A percentile compares a stretch with the other conserved stretches of the same genome.
Conservation (phyloP, 2,113 vertebrate genomes). For the Limnothrissa miodon region DNA sequence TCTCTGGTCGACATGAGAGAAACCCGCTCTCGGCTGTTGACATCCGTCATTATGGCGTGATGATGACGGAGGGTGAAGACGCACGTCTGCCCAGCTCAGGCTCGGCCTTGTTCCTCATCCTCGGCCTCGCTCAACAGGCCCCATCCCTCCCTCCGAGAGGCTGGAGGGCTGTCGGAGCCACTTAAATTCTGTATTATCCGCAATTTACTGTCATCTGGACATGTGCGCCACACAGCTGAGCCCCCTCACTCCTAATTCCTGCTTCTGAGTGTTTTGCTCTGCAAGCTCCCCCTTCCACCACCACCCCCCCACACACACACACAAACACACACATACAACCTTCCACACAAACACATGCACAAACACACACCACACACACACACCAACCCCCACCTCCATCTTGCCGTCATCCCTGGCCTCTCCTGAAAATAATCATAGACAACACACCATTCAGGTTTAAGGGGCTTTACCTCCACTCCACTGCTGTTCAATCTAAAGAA, state of each 20-base stretch:
- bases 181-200: constrained; percentile 73
- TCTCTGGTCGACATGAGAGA: neutral
- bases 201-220: constrained; percentile 73
- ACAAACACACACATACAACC: too few species aligned
- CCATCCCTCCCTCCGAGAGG: constrained; percentile 53
- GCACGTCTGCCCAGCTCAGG: constrained; percentile 1
- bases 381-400: constrained; percentile 17
- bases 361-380: too few species aligned
- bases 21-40: constrained; percentile 21
- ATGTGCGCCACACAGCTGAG: constrained; percentile 68
- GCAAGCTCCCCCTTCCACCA: neutral
- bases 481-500: neutral
- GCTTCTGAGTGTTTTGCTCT: constrained; percentile 33
- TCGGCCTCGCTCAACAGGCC: neutral
- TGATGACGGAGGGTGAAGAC: constrained; percentile 29
- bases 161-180: constrained; percentile 69
- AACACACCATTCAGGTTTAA: constrained; percentile 8
- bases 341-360: too few species aligned
- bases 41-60: constrained; percentile 38
- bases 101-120: constrained; percentile 14
- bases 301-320: constrained; percentile 37
- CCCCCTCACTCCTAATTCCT: constrained; percentile 55
- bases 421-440: neutral
- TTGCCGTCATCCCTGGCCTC: neutral
- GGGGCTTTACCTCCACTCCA: neutral